phyloP scores from a whole-genome alignment of 2,113 vertebrate genomes.

The Corythornis madagascariensis region DNA sequence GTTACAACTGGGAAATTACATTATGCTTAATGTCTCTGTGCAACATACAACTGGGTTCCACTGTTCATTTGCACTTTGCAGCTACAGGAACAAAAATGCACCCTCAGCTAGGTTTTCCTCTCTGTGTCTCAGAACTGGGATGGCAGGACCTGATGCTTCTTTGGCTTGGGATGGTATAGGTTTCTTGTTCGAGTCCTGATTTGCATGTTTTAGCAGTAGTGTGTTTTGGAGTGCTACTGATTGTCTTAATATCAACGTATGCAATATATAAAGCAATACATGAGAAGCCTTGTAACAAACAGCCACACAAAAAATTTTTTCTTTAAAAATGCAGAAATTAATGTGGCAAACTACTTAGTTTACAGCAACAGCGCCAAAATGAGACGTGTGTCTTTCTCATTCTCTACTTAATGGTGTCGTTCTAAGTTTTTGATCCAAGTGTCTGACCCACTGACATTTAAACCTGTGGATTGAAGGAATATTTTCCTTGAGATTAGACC shows the following conservation, averaged over 20 bases:
- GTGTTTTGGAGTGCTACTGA: not conserved
- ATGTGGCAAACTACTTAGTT: not conserved
- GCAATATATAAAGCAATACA: too few species aligned
- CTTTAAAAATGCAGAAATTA: not conserved
- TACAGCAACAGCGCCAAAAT: not conserved
- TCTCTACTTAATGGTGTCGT: accelerated
- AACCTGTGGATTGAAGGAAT: constrained; percentile 16
- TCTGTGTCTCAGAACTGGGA: not conserved
- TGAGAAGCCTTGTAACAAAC: not conserved
- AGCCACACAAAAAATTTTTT: not conserved
- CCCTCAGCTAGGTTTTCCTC: not conserved
- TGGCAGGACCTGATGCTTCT: accelerated
- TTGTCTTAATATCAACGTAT: not conserved
- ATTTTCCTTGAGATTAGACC: not conserved
- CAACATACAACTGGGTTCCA: not conserved
- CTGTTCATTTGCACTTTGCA: not conserved
- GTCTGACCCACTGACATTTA: not conserved
- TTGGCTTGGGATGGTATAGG: not conserved
- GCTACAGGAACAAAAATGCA: not conserved
- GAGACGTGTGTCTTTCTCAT: not conserved
- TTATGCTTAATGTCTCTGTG: not conserved
- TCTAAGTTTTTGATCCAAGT: not conserved
- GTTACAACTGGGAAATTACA: not conserved
- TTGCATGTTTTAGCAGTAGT: not conserved
- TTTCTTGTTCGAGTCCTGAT: not conserved